These are phyloP conservation scores for Epinotia brunnichana DNA, from an alignment of 2,888 invertebrate species.

Conservation along the genomic window DNA sequence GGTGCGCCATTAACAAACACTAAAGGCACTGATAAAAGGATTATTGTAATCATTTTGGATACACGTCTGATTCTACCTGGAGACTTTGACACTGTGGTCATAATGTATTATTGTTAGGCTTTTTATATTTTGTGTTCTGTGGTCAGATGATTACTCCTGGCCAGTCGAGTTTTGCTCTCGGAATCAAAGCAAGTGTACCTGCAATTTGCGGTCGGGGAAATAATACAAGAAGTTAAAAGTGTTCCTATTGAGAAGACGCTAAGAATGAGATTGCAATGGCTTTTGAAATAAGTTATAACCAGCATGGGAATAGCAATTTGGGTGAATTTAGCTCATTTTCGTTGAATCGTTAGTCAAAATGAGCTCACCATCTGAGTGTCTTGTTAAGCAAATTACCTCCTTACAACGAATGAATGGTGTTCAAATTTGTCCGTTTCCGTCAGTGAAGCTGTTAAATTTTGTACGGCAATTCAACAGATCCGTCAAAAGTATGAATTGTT, in stretches of 20 bases:
- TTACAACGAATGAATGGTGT: conserved; percentile 46
- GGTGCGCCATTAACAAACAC: conserved; percentile 56
- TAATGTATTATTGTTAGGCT: conserved; percentile 58
- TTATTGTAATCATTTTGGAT: conserved; percentile 60
- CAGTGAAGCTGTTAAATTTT: background rate
- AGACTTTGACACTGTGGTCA: conserved; percentile 57
- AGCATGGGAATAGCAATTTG: conserved; percentile 47
- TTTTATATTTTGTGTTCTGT: conserved; percentile 70
- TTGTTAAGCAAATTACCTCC: conserved; percentile 46
- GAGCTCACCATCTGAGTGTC: conserved; percentile 45
- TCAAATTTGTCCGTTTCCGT: conserved; percentile 27
- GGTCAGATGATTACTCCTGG: conserved; percentile 68
- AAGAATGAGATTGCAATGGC: conserved; percentile 50
- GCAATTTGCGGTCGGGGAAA: conserved; percentile 45
- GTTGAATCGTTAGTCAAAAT: conserved; percentile 58
- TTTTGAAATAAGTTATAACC: conserved; percentile 35
- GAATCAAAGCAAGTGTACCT: conserved; percentile 47
- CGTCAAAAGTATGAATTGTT: conserved; percentile 19
- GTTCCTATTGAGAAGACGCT: conserved; percentile 35
- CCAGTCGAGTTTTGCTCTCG: conserved; percentile 56
- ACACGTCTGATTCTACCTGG: conserved; percentile 56
- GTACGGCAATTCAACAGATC: background rate
- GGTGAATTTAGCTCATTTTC: conserved; percentile 55
- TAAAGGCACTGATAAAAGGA: conserved; percentile 53
- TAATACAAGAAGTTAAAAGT: background rate